A percentile compares a stretch with the other conserved stretches of the same genome.
Evolutionary conservation across 1,140 invertebrate genomes (phyloP).

Genomic region (Carposina sasakii): DNA sequence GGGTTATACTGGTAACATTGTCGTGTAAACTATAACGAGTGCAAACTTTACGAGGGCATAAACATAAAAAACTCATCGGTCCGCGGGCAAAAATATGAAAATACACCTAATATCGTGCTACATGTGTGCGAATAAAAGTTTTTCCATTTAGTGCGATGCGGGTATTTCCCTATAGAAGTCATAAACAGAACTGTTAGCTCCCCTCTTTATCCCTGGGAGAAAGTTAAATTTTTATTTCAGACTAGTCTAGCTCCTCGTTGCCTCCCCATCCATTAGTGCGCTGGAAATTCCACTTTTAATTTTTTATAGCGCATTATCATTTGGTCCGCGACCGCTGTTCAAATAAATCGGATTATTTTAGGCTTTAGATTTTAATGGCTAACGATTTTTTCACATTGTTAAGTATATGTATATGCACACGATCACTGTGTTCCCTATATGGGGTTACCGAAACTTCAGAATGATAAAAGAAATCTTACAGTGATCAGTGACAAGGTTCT

Average conservation of each 20-base stretch:
- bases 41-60: slow-evolving; percentile 58
- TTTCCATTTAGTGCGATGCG: slow-evolving; percentile 61
- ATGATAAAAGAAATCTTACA: no score
- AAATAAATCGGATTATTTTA: no score
- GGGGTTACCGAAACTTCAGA: no score
- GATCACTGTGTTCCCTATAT: no score
- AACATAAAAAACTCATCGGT: slow-evolving; percentile 67
- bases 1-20: slow-evolving; percentile 45
- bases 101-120: slow-evolving; percentile 51
- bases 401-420: no score
- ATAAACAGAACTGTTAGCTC: slow-evolving; percentile 57
- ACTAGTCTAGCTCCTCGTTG: slow-evolving; percentile 40
- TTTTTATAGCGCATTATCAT: slow-evolving; percentile 44
- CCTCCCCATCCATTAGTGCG: slow-evolving; percentile 50
- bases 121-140: slow-evolving; percentile 63
- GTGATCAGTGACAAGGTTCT: no score
- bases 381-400: no score
- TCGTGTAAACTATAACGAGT: slow-evolving; percentile 53
- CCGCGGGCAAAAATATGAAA: slow-evolving; percentile 56
- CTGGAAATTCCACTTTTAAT: slow-evolving; percentile 59
- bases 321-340: no score
- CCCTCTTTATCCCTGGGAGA: slow-evolving; percentile 23
- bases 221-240: slow-evolving; percentile 62
- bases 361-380: no score
- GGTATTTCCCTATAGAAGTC: slow-evolving; percentile 70